phyloP scores from a whole-genome alignment of 2,797 vertebrate species.

The Amblyraja radiata region DNA sequence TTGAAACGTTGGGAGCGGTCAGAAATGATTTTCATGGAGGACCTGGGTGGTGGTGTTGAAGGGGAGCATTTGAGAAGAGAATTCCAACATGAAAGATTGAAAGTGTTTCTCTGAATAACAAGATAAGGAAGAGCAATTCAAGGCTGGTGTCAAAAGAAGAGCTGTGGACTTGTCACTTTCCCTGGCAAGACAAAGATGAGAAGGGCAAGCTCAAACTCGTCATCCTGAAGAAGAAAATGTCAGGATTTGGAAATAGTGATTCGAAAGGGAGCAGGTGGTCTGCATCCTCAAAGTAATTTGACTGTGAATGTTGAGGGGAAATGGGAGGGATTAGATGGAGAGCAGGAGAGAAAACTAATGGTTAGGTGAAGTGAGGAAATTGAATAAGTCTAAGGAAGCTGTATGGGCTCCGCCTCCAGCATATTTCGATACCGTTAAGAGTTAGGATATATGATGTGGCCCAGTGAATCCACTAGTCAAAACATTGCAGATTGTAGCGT shows the following conservation, averaged over 20 bases:
- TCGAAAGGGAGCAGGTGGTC: neutral
- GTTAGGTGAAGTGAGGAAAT: neutral
- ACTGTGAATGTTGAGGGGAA: neutral
- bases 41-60: neutral
- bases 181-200: neutral
- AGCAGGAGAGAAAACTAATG: neutral
- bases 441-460: neutral
- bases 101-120: neutral
- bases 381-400: neutral
- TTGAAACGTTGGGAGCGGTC: too few species aligned
- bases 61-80: neutral
- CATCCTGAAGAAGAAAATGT: neutral
- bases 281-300: neutral
- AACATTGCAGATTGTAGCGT: constrained; percentile 35
- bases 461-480: constrained; percentile 15
- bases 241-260: neutral
- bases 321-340: neutral
- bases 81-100: neutral
- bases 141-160: neutral
- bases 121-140: neutral
- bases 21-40: neutral
- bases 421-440: neutral
- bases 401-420: neutral
- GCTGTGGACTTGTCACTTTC: neutral
- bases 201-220: neutral